Base-by-base conservation (phyloP, 1,140 invertebrate species). In the Drosophila albomicans region DNA sequence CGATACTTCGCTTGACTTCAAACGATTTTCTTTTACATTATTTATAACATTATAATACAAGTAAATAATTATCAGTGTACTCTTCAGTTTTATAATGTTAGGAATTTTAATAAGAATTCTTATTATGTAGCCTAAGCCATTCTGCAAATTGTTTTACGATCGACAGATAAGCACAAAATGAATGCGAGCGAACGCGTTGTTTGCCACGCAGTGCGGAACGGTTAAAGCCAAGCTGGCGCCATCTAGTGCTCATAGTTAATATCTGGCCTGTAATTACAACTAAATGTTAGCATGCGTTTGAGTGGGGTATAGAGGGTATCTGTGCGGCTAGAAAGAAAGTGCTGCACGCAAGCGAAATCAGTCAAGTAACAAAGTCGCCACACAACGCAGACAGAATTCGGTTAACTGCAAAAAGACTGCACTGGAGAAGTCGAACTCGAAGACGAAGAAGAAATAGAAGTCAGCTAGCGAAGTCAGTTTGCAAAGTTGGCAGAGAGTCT, bases 301-400 rank as follows among this genome's bases (percentile, higher is more conserved):
- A 1, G 7, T 32, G 30, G 7, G 32, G 32, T 5, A 32, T 38
- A 10, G 7, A 38, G 35, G 35, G 35, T 38, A 38, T 38, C 35
- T 38, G 35, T 38, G 38, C 32, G 38, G 41, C 11, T n/a, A 59
- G 20, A 45, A 38, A 38, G 35, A 38, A 38, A 38, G 35, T 38
- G 35, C 35, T 8, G 57, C 57, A 59, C 57, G 57, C 57, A 59
- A 43, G 20, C 41, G 41, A 59, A 59, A 45, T 59, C 57, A 45
- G 57, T 59, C 41, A 45, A n/a, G 25, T 45, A 25, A 25, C 13
- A 58, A n/a, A 58, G 5, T 45, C 41, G 57, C 41, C 28, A 35
- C 20, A 64, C 1, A 61, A 57, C 63, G 79, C 62, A 75, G 77
- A 79, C 74, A 64, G 76, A 78, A 81, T 81, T 75, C 75, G 79